Evolutionary conservation across 2,888 invertebrate genomes (phyloP).

Genomic region (Cephonodes hylas): DNA sequence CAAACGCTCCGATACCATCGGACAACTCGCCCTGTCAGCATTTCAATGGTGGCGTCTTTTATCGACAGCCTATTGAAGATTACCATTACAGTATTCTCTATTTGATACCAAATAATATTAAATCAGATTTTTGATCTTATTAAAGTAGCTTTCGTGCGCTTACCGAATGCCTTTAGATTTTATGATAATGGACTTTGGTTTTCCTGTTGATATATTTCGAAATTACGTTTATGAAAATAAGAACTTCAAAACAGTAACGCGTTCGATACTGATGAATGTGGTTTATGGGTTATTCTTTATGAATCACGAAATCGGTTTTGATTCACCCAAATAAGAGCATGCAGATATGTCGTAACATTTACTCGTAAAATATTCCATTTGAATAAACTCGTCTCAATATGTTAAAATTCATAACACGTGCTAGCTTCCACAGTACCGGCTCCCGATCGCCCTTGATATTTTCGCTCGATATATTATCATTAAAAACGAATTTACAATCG

Average conservation of each 20-base stretch:
- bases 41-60: conserved; percentile 32
- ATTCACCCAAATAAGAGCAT: no score
- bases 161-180: not conserved
- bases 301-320: no score
- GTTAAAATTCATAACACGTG: not conserved
- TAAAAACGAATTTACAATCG: conserved; percentile 11
- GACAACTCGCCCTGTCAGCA: conserved; percentile 33
- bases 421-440: conserved; percentile 1
- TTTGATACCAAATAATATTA: conserved; percentile 43
- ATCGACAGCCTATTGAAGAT: conserved; percentile 38
- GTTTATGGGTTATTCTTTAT: no score
- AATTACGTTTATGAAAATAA: no score
- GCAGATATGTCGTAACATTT: no score
- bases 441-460: conserved; percentile 46
- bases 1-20: conserved; percentile 28
- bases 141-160: not conserved
- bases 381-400: not conserved
- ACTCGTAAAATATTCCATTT: no score
- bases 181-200: not conserved
- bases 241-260: no score
- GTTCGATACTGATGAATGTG: no score
- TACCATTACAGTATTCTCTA: conserved; percentile 36
- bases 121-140: conserved; percentile 33
- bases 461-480: conserved; percentile 26
- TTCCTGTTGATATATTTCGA: not conserved